Conservation (phyloP, 1,140 invertebrate species). For the Drosophila busckii region DNA sequence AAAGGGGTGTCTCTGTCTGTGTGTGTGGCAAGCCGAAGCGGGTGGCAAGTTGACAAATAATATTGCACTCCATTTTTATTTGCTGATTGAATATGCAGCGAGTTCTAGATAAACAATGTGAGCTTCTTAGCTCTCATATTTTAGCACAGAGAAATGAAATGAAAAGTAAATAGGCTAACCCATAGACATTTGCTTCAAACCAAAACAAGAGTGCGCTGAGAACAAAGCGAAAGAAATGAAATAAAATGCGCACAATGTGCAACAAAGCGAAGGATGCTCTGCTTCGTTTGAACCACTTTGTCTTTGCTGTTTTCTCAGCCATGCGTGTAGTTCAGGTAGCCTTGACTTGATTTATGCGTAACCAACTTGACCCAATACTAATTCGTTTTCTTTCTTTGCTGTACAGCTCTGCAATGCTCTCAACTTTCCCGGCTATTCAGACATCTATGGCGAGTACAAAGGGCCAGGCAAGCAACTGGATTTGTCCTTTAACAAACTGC, state of each 20-base stretch:
- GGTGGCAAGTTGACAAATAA: too few relatives aligned
- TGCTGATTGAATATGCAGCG: too few relatives aligned
- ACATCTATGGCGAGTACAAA: slow-evolving; percentile 58
- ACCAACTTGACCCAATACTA: slow-evolving; percentile 46
- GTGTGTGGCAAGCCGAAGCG: not conserved
- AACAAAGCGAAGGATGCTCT: not conserved
- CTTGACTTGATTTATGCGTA: slow-evolving; percentile 1
- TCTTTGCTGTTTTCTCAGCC: not conserved
- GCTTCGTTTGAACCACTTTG: slow-evolving; percentile 35
- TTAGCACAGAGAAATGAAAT: too few relatives aligned
- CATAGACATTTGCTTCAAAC: slow-evolving; percentile 4
- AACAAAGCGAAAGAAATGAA: slow-evolving; percentile 34
- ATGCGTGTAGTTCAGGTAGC: slow-evolving; percentile 7
- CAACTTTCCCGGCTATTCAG: slow-evolving; percentile 59
- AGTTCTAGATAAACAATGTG: too few relatives aligned
- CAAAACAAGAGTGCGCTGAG: slow-evolving; percentile 14
- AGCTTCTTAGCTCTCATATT: too few relatives aligned
- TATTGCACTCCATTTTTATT: too few relatives aligned
- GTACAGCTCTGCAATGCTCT: slow-evolving; percentile 58
- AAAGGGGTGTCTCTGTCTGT: slow-evolving; percentile 39
- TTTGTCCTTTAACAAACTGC: slow-evolving; percentile 46
- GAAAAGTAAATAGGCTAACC: too few relatives aligned
- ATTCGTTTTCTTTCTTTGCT: slow-evolving; percentile 32
- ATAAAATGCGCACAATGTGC: slow-evolving; percentile 25
- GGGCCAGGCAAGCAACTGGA: slow-evolving; percentile 32